Base-by-base conservation (phyloP, 2,113 vertebrate genomes). In the Cyrtonyx montezumae region DNA sequence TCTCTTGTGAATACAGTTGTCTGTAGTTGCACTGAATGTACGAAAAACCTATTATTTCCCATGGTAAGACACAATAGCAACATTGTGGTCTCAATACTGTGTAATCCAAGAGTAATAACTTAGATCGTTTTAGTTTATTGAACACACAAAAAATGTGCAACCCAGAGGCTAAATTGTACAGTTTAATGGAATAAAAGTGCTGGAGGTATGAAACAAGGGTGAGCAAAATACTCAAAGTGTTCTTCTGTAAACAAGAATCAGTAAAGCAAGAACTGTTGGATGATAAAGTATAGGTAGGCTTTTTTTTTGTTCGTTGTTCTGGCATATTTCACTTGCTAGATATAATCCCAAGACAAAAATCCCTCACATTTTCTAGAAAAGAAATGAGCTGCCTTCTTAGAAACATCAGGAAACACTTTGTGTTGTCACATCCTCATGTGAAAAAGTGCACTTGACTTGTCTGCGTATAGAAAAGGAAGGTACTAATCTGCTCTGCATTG, bases 31-130 rank as follows among this genome's bases (percentile, higher is more conserved):
- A 90, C 74, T 91, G 92, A 97, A 96, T 91, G 91, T 97, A 93
- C 20, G 14, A 97, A 97, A 68, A 1, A 26, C 25, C 75, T 55
- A 87, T 97, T 97, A 97, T 97, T 98, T 98, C 97, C 97, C 96
- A 88, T 61, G 92, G 69, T 87, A 82, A 96, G 96, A 92, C 77
- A 89, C 80, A 94, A 82, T 36, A 93, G 91, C 93, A 94, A 94
- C 95, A 87, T 69, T 90, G 45, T 40, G 56, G 90, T 94, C 95
- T 95, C 95, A 91, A 93, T 95, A 96, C 81, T 71, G 82, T 95
- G 91, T 87, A 97, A 96, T 96, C 92, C 83, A 95, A 92, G 94
- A 96, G 96, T 91, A 95, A 96, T 95, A 96, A 93, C 83, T 90
- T 94, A 78, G 69, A 94, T 96, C 89, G n/a, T 94, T 97, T 96